These are phyloP conservation scores for Zaprionus bogoriensis DNA, from an alignment of 2,888 invertebrate species.

Conservation along the genomic window DNA sequence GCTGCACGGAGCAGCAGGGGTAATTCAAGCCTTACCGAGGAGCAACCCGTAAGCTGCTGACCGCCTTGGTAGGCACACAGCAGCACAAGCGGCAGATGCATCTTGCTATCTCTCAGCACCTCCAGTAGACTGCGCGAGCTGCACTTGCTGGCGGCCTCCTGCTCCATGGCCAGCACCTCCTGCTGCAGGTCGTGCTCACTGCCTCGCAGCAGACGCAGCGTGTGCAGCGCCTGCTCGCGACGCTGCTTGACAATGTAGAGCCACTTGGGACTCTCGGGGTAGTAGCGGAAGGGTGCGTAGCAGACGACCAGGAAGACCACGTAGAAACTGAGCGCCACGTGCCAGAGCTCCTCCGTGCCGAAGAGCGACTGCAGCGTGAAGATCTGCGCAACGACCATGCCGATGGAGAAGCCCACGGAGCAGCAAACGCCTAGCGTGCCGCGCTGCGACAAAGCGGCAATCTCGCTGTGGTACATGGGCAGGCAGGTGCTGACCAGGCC, in stretches of 20 bases:
- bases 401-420: slow-evolving; percentile 84
- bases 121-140: slow-evolving; percentile 18
- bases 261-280: slow-evolving; percentile 96
- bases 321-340: slow-evolving; percentile 88
- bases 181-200: slow-evolving; percentile 21
- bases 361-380: slow-evolving; percentile 76
- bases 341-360: slow-evolving; percentile 88
- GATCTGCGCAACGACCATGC: slow-evolving; percentile 80
- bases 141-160: slow-evolving; percentile 32
- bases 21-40: slow-evolving; percentile 27
- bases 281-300: slow-evolving; percentile 85
- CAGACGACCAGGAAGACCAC: slow-evolving; percentile 88
- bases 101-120: slow-evolving; percentile 26
- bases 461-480: slow-evolving; percentile 95
- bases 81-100: slow-evolving; percentile 42
- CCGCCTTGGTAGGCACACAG: slow-evolving; percentile 56
- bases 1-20: no score
- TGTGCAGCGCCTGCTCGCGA: slow-evolving; percentile 86
- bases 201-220: slow-evolving; percentile 87
- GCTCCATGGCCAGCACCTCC: slow-evolving; percentile 47
- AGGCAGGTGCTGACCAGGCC: slow-evolving; percentile 92
- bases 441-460: slow-evolving; percentile 89
- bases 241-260: slow-evolving; percentile 88
- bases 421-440: slow-evolving; percentile 90
- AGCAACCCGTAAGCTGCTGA: slow-evolving; percentile 55